These are phyloP conservation scores for Monochamus alternatus DNA, from an alignment of 2,888 invertebrate species.

Conservation along the genomic window DNA sequence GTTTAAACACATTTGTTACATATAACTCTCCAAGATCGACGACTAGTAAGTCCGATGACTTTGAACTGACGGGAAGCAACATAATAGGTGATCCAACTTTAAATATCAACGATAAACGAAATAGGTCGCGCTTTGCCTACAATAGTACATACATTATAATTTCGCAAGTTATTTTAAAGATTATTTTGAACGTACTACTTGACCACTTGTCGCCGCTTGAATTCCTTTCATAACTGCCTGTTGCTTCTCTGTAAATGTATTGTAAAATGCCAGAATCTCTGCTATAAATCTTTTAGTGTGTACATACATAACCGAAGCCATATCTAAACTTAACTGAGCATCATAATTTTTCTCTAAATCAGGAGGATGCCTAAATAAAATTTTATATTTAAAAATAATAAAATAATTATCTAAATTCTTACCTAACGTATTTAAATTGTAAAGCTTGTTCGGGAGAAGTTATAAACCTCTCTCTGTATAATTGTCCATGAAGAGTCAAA, in stretches of 20 bases:
- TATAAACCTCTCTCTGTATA: constrained; percentile 87
- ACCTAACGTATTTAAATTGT: constrained; percentile 81
- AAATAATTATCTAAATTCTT: constrained; percentile 33
- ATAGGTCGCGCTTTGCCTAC: constrained; percentile 66
- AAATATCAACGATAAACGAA: constrained; percentile 75
- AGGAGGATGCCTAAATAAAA: constrained; percentile 69
- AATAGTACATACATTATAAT: constrained; percentile 14
- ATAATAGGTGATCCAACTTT: constrained; percentile 87
- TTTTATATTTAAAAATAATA: constrained; percentile 32
- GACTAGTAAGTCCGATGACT: constrained; percentile 84
- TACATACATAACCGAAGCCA: constrained; percentile 94
- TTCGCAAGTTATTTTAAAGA: no score
- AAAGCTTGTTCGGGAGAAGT: constrained; percentile 88
- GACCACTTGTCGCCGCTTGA: constrained; percentile 77
- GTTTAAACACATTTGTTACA: constrained; percentile 84
- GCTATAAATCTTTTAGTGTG: constrained; percentile 95
- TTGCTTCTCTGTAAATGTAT: constrained; percentile 84
- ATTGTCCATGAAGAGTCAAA: constrained; percentile 83
- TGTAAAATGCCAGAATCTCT: constrained; percentile 90
- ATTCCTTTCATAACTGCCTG: constrained; percentile 83
- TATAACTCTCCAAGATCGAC: constrained; percentile 86
- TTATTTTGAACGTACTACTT: constrained; percentile 69
- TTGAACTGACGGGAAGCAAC: constrained; percentile 88
- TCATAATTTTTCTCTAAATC: constrained; percentile 74
- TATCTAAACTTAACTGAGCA: constrained; percentile 81